Base-by-base conservation (phyloP, 2,888 invertebrate genomes). In the Ommatoiulus sabulosus region DNA sequence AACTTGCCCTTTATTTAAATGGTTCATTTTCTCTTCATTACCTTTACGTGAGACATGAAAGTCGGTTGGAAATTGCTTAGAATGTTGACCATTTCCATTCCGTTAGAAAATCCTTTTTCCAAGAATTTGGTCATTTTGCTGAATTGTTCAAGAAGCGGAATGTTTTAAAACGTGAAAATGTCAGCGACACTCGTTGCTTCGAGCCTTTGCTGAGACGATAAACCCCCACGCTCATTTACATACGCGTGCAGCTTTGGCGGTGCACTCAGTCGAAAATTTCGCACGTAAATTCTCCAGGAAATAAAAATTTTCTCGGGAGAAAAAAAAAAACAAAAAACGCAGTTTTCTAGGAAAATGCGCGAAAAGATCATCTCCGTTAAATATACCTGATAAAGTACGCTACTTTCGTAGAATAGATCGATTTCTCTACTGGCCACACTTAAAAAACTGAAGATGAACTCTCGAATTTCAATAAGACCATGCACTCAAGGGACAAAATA, bases 231-330 rank as follows among this genome's bases (percentile, higher is more conserved):
- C n/a, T 63, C 63, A 63, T 63, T 63, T 63, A 8, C 63, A 63
- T 63, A 63, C 7, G n/a, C 35, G 0, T 35, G 35, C 20, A 20
- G 63, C n/a, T 63, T 63, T 63, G n/a, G n/a, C 63, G n/a, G n/a
- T 20, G n/a, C 63, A 63, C n/a, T n/a, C 63, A 63, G 63, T 63
- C n/a, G 63, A 63, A n/a, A 63, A 63, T 63, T 15, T 63, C 63
- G 63, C 63, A 46, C 7, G n/a, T 15, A 63, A n/a, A 63, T 63
- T 63, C n/a, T 63, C 63, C 5, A n/a, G 63, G 63, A 20, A 63
- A 20, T 63, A 63, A 57, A 17, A 15, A 17, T 63, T 63, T 63
- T 63, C 17, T 52, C 12, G 12, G 52, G n/a, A n/a, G n/a, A 12
- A 10, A 52, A 12, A 52, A 52, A 2, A 52, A 17, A 15, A 52